Evolutionary conservation across 1,140 invertebrate species (phyloP), one percentile per base, ranked within the genome.

Genomic region (Heliconius congener): DNA sequence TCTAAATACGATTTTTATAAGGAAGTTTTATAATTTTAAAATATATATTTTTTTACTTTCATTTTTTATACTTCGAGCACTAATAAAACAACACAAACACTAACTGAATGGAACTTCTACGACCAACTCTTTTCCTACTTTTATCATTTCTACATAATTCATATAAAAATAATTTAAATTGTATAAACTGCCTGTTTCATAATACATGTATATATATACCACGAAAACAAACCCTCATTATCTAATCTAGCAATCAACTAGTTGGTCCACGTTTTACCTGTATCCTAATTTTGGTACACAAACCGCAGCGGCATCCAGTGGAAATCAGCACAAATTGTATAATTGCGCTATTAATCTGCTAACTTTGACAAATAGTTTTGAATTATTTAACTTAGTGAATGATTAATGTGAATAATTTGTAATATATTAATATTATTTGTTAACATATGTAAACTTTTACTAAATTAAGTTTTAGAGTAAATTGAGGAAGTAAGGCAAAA

Each of bases 161-260:
- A 27, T 11, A 66, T 30, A 6, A 66, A 60, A 66, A 66, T 30
- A 30, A 30, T 5, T 30, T 11, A 66, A 66, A 66, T 66, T 72
- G 37, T 39, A 72, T 71, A 27, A 37, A 37, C n/a, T 11, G n/a
- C n/a, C 8, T 30, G 11, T 27, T 30, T 66, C 27, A 66, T 30
- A 66, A 46, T 46, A 46, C 16, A 46, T 0, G 42, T 66, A 23
- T 30, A 72, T 72, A 1, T 72, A 42, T 8, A 72, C 71, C 71
- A n/a, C 71, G 37, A 50, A 80, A 77, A 71, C 74, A 81, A 77
- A 77, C 55, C 55, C 77, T 74, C 76, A 77, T 81, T 81, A 81
- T 76, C 75, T 81, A 81, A 77, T 80, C 79, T 73, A 46, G 75
- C 79, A 80, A 80, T 81, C 79, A 81, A 81, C 79, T 81, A 81